Evolutionary conservation across 53 echinoderm and acorn worm species (phyloP).

Genomic region (Paracentrotus lividus): DNA sequence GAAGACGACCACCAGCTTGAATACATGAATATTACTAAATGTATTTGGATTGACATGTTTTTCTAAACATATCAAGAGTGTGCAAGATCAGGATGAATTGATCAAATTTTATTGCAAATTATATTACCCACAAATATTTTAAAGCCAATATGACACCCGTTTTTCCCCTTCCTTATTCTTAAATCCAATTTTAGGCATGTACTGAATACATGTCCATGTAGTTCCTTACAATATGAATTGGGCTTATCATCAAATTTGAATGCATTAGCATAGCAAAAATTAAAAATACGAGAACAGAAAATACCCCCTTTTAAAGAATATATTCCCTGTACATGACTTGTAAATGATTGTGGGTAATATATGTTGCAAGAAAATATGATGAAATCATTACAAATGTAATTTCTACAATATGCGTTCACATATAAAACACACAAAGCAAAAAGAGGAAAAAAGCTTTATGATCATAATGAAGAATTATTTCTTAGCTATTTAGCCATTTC

Average conservation of each 20-base stretch:
- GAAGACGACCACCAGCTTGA: neutral
- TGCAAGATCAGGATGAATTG: slow-evolving; percentile 2
- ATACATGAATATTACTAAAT: neutral
- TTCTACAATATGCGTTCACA: slow-evolving; percentile 28
- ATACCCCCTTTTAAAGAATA: neutral
- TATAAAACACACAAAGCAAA: slow-evolving; percentile 37
- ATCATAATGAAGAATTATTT: neutral
- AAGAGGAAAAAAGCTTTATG: slow-evolving; percentile 34
- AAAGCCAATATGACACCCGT: neutral
- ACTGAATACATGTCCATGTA: neutral
- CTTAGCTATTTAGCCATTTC: slow-evolving; percentile 25
- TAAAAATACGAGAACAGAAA: neutral
- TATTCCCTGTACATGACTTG: neutral
- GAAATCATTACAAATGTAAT: neutral
- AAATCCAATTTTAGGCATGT: neutral
- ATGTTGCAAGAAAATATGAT: neutral
- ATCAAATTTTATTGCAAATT: slow-evolving; percentile 21
- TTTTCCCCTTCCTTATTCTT: neutral
- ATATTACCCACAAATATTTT: neutral
- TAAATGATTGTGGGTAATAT: neutral
- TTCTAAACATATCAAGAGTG: neutral
- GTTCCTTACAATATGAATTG: too few species aligned
- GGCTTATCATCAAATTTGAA: too few species aligned
- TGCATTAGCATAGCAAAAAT: neutral
- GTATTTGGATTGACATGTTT: neutral